phyloP scores from a whole-genome alignment of 1,140 invertebrate species.

The Pygmarrhopalites habei region DNA sequence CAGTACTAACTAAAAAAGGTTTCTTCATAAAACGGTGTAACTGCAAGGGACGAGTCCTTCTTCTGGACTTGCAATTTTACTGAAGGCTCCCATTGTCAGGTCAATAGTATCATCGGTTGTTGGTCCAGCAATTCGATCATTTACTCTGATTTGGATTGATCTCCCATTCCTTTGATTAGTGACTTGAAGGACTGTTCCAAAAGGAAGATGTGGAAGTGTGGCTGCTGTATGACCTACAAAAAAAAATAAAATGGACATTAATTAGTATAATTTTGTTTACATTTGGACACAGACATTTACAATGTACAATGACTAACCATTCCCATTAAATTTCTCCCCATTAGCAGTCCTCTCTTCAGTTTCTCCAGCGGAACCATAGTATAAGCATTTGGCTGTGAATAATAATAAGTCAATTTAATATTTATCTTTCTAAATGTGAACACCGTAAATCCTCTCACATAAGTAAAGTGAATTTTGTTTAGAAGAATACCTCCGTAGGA shows the following conservation, averaged over 20 bases:
- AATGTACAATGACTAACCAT: no score
- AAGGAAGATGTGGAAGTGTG: constrained; percentile 20
- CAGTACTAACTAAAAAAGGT: no score
- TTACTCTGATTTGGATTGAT: constrained; percentile 21
- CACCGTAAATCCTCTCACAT: no score
- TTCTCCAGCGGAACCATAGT: no score
- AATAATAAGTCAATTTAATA: no score
- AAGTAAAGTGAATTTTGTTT: no score
- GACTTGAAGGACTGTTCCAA: constrained; percentile 22
- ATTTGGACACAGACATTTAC: no score
- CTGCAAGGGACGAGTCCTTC: constrained; percentile 12
- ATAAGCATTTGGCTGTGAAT: no score
- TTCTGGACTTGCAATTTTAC: constrained; percentile 15
- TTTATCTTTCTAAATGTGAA: no score
- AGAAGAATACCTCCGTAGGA: no score
- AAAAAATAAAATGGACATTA: no score
- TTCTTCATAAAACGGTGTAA: constrained; percentile 1
- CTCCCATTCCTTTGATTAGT: constrained; percentile 18
- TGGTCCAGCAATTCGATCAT: constrained; percentile 24
- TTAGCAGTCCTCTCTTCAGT: constrained; percentile 30
- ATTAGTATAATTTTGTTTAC: no score
- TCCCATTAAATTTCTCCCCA: constrained; percentile 23
- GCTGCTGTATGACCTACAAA: constrained; percentile 20
- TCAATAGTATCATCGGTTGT: constrained; percentile 24
- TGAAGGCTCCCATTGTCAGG: constrained; percentile 29